A percentile compares a stretch with the other conserved stretches of the same genome.
Conservation (phyloP, 2,113 vertebrate genomes). For the Lepisosteus oculatus region DNA sequence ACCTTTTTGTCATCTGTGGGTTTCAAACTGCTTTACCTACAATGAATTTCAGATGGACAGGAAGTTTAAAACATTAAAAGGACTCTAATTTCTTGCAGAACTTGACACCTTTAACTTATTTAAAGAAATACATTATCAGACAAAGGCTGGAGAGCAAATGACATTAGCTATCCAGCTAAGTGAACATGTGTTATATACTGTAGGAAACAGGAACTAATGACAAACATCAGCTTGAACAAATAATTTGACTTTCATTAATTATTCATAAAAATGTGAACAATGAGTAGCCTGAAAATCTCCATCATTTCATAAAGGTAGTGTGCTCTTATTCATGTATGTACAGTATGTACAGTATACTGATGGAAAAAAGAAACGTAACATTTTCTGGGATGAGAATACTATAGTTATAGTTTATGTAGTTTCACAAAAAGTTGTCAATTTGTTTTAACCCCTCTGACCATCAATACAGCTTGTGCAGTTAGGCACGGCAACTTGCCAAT, state of each 20-base stretch:
- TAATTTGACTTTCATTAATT: constrained; percentile 70
- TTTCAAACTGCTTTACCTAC: constrained; percentile 44
- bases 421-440: no score
- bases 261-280: constrained; percentile 55
- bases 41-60: constrained; percentile 72
- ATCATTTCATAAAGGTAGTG: constrained; percentile 52
- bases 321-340: constrained; percentile 52
- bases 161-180: constrained; percentile 55
- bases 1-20: constrained; percentile 39
- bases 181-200: constrained; percentile 55
- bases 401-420: no score
- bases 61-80: constrained; percentile 54
- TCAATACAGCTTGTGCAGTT: no score
- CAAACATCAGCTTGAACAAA: constrained; percentile 68
- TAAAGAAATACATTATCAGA: constrained; percentile 45
- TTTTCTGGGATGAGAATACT: no score
- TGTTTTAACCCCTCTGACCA: no score
- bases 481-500: no score
- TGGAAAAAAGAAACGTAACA: no score
- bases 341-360: neutral
- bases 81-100: constrained; percentile 54
- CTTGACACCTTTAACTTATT: constrained; percentile 54
- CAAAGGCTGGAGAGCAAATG: constrained; percentile 49
- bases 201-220: constrained; percentile 59
- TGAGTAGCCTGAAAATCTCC: constrained; percentile 45